A percentile compares a stretch with the other conserved stretches of the same genome.
Conservation (phyloP, 2,113 vertebrate species). For the Sitta europaea region DNA sequence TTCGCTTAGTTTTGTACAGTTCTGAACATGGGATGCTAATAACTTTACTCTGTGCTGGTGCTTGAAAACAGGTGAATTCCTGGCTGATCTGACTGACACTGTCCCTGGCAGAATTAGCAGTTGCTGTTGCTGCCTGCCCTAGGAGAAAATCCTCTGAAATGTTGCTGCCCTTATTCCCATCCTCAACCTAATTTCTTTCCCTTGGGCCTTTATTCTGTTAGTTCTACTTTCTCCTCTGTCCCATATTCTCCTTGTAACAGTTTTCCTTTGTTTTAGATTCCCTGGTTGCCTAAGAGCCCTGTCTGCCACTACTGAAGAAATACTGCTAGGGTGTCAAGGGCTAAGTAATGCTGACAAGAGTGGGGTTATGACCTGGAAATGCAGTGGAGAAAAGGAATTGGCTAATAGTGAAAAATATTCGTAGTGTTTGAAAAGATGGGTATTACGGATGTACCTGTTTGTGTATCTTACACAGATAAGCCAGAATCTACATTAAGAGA, state of each 20-base stretch:
- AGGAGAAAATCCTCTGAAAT: neutral
- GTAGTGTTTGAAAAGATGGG: neutral
- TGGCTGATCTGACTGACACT: neutral
- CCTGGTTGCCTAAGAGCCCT: neutral
- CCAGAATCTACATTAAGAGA: neutral
- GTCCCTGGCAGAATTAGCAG: neutral
- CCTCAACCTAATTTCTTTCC: neutral
- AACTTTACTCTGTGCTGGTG: neutral
- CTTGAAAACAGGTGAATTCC: neutral
- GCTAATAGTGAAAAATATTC: neutral
- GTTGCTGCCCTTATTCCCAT: neutral
- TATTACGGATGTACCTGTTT: neutral
- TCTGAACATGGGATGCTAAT: neutral
- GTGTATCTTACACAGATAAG: neutral
- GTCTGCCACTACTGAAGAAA: neutral
- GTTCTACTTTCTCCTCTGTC: neutral
- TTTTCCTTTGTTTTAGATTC: slow-evolving; percentile 22
- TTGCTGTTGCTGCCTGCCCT: neutral
- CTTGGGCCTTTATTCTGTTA: neutral
- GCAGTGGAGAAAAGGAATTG: neutral
- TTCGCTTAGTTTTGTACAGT: neutral
- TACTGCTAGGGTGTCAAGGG: neutral
- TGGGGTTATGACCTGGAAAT: slow-evolving; percentile 25
- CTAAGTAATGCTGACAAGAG: slow-evolving; percentile 1
- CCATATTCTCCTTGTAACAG: neutral